These are phyloP conservation scores for Acanthosepion pharaonis DNA, from an alignment of 2,888 invertebrate species.

Conservation along the genomic window DNA sequence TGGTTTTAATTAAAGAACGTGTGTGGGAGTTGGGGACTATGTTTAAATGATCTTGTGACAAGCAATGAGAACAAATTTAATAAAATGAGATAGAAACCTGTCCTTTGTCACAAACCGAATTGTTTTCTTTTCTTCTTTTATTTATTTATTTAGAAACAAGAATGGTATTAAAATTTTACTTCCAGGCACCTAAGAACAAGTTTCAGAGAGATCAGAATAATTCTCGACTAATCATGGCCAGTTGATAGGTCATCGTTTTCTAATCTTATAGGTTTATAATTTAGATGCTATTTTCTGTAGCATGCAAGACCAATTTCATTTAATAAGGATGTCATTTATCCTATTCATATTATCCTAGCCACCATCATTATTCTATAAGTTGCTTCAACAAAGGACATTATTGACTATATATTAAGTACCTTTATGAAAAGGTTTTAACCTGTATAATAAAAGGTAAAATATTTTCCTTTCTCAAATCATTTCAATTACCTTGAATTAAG, in stretches of 20 bases:
- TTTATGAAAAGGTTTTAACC: background rate
- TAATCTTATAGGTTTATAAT: background rate
- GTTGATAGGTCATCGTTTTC: background rate
- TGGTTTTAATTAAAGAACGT: too few relatives aligned
- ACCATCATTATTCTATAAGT: background rate
- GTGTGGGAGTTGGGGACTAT: too few relatives aligned
- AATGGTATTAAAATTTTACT: too few relatives aligned
- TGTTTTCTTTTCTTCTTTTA: too few relatives aligned
- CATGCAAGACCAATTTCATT: background rate
- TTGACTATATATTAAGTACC: background rate
- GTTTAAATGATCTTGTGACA: too few relatives aligned
- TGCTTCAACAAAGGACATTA: background rate
- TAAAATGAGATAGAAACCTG: too few relatives aligned
- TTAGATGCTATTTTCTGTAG: background rate
- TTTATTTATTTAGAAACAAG: too few relatives aligned
- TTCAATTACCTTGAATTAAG: background rate
- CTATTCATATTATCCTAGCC: background rate
- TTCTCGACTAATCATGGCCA: background rate
- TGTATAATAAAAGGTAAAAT: background rate
- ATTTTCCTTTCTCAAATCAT: background rate
- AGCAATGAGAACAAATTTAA: too few relatives aligned
- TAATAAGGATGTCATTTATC: background rate
- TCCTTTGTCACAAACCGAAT: too few relatives aligned
- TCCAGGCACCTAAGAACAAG: too few relatives aligned
- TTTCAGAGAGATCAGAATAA: background rate